Percentiles rank a stretch among this genome's conserved stretches.
Conservation (phyloP, 2,888 invertebrate genomes). For the Dione vanillae region DNA sequence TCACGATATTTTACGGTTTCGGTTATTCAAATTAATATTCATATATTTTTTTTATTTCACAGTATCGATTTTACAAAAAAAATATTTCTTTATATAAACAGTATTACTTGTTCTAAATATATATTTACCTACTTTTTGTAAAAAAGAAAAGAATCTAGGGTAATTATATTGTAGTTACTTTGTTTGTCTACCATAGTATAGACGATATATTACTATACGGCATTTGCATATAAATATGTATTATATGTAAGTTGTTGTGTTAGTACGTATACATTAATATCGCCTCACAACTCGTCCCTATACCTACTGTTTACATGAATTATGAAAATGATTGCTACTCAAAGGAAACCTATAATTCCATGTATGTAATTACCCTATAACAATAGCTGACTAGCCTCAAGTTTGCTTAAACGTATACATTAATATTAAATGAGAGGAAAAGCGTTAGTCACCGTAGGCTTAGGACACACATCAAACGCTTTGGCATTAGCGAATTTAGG, state of each 20-base stretch:
- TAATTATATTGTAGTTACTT: neutral
- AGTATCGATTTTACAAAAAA: neutral
- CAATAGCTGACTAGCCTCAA: conserved; percentile 18
- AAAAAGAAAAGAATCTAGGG: too few relatives aligned
- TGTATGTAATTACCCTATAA: conserved; percentile 33
- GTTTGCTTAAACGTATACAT: conserved; percentile 10
- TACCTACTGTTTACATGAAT: conserved; percentile 38
- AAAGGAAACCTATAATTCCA: conserved; percentile 33
- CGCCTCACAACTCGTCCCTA: conserved; percentile 18
- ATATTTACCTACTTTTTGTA: too few relatives aligned
- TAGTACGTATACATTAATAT: neutral
- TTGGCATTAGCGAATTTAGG: too few relatives aligned
- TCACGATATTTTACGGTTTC: conserved; percentile 25
- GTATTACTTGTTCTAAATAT: too few relatives aligned
- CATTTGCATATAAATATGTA: too few relatives aligned
- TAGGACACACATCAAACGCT: too few relatives aligned
- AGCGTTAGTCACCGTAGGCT: neutral
- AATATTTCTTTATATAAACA: too few relatives aligned
- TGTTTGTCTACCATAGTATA: neutral
- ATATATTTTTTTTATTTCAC: conserved; percentile 24
- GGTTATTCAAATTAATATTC: conserved; percentile 27
- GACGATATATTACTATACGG: too few relatives aligned
- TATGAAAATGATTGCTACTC: conserved; percentile 41
- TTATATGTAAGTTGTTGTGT: too few relatives aligned
- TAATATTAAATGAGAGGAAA: conserved; percentile 13